Evolutionary conservation across 2,113 vertebrate genomes (phyloP).

Genomic region (Pachypanchax playfairii): DNA sequence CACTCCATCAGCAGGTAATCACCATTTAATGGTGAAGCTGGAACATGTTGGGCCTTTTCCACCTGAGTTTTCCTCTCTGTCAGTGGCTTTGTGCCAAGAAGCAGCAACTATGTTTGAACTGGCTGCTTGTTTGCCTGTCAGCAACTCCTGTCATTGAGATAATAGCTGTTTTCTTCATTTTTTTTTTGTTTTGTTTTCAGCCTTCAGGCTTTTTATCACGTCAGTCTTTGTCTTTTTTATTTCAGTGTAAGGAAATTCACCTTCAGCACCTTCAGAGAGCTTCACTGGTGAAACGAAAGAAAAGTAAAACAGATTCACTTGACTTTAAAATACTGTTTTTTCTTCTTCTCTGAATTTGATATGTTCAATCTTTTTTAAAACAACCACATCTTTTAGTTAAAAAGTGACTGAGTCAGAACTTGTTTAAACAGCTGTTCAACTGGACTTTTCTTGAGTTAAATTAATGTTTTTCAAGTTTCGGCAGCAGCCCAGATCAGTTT

Average conservation of each 20-base stretch:
- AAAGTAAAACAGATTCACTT: too few species aligned
- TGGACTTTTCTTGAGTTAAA: slow-evolving; percentile 28
- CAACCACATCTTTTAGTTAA: not conserved
- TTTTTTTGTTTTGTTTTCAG: slow-evolving; percentile 50
- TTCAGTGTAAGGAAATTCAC: slow-evolving; percentile 40
- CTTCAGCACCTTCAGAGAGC: slow-evolving; percentile 21
- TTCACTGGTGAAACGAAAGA: slow-evolving; percentile 13
- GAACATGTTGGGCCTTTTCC: slow-evolving; percentile 21
- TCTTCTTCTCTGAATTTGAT: too few species aligned
- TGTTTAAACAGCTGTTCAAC: slow-evolving; percentile 4
- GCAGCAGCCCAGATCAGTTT: slow-evolving; percentile 30
- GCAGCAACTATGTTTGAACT: slow-evolving; percentile 21
- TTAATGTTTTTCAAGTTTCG: too few species aligned
- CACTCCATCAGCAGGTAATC: slow-evolving; percentile 29
- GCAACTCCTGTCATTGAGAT: slow-evolving; percentile 59
- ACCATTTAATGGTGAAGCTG: slow-evolving; percentile 28
- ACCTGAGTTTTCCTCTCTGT: slow-evolving; percentile 25
- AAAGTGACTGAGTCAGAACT: not conserved
- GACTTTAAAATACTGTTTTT: not conserved
- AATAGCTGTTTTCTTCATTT: slow-evolving; percentile 62
- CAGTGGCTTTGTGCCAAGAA: slow-evolving; percentile 30
- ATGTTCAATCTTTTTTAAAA: not conserved
- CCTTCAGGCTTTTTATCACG: slow-evolving; percentile 57
- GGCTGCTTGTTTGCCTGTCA: slow-evolving; percentile 22
- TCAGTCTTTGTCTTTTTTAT: slow-evolving; percentile 45